Evolutionary conservation across 2,888 invertebrate genomes (phyloP).

Genomic region (Trilocha varians): DNA sequence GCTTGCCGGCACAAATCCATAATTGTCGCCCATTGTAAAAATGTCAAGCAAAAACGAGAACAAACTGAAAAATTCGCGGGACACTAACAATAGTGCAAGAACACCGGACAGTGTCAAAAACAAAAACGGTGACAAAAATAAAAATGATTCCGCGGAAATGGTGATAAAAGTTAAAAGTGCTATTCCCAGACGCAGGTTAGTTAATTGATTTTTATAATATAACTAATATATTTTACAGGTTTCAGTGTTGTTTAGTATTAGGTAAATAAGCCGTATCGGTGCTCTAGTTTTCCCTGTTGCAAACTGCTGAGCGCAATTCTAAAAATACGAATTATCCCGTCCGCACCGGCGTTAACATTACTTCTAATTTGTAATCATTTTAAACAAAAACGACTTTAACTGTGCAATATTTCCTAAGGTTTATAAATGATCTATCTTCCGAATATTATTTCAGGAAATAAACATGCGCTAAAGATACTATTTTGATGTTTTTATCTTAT

Average conservation of each 20-base stretch:
- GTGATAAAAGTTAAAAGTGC: conserved; percentile 66
- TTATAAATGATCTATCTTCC: no score
- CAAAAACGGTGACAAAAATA: conserved; percentile 42
- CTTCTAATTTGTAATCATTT: no score
- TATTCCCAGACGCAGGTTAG: conserved; percentile 62
- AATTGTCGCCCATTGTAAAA: conserved; percentile 55
- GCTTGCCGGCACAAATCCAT: conserved; percentile 63
- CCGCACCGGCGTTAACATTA: no score
- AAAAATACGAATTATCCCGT: not conserved
- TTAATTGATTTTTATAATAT: conserved; percentile 3
- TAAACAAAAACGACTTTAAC: no score
- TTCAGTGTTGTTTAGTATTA: not conserved
- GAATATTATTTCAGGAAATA: no score
- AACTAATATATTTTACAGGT: not conserved
- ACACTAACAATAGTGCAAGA: conserved; percentile 23
- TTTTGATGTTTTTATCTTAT: no score
- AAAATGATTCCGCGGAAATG: conserved; percentile 29
- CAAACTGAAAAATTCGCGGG: conserved; percentile 34
- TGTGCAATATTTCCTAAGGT: no score
- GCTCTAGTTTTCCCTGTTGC: not conserved
- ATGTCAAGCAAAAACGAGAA: conserved; percentile 49
- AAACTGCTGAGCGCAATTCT: not conserved
- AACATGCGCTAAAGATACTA: no score
- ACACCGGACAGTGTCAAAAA: conserved; percentile 1
- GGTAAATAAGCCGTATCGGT: not conserved